Conservation (phyloP, 2,797 vertebrate genomes). For the Lithobates pipiens region DNA sequence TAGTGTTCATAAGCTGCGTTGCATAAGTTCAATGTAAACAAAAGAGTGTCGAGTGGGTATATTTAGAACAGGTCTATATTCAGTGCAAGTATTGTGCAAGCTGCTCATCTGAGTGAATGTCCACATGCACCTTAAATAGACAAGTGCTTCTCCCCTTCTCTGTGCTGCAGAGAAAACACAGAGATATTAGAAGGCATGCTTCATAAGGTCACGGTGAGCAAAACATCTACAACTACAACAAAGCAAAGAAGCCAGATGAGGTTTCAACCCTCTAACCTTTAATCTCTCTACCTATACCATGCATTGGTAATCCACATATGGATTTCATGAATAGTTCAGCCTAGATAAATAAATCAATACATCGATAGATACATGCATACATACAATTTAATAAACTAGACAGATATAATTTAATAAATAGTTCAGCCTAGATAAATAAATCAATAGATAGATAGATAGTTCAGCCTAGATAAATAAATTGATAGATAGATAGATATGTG, state of each 20-base stretch:
- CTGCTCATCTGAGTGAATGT: slow-evolving; percentile 55
- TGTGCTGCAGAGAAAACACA: slow-evolving; percentile 74
- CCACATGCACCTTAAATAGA: slow-evolving; percentile 70
- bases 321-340: neutral
- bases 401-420: no score
- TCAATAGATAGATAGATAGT: no score
- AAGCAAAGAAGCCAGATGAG: neutral
- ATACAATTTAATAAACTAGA: no score
- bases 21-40: slow-evolving; percentile 73
- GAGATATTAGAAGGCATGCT: slow-evolving; percentile 46
- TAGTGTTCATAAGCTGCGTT: slow-evolving; percentile 42
- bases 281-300: no score
- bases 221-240: neutral
- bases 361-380: no score
- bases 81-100: slow-evolving; percentile 33
- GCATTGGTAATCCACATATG: neutral
- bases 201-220: slow-evolving; percentile 30
- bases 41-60: slow-evolving; percentile 56
- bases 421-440: no score
- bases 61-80: slow-evolving; percentile 52
- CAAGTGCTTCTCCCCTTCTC: slow-evolving; percentile 78
- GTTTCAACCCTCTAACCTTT: neutral
- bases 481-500: no score
- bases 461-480: no score
- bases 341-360: no score